Evolutionary conservation across 2,797 vertebrate species (phyloP).

Genomic region (Chiroxiphia lanceolata): DNA sequence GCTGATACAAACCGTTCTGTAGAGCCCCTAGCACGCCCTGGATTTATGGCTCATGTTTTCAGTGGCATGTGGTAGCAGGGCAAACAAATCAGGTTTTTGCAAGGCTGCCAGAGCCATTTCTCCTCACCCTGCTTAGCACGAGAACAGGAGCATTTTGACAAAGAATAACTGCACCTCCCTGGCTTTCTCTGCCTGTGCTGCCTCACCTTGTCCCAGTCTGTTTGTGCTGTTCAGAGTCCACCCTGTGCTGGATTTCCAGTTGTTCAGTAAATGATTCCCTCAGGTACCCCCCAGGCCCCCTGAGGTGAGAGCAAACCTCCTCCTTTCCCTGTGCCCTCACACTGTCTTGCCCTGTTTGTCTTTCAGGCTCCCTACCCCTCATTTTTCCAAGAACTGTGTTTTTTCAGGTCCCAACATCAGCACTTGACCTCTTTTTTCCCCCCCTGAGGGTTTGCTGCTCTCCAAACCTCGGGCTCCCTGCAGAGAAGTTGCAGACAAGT

Average conservation of each 20-base stretch:
- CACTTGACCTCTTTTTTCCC: neutral
- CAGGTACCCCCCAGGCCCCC: neutral
- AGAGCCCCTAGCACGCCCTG: neutral
- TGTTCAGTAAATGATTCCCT: neutral
- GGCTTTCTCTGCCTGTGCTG: neutral
- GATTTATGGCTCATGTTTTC: conserved; percentile 36
- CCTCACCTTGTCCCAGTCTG: neutral
- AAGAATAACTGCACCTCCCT: neutral
- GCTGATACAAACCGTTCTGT: neutral
- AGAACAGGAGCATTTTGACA: neutral
- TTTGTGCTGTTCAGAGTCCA: neutral
- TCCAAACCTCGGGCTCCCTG: neutral
- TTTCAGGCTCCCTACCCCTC: neutral
- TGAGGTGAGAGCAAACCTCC: neutral
- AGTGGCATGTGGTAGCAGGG: neutral
- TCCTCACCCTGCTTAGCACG: neutral
- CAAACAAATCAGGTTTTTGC: conserved; percentile 43
- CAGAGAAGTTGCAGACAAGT: neutral
- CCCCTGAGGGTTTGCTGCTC: neutral
- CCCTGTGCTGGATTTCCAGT: neutral
- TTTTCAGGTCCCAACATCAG: neutral
- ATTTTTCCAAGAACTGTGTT: neutral
- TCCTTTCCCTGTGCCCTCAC: neutral
- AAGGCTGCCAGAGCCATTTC: conserved; percentile 39
- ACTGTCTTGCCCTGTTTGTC: neutral